Evolutionary conservation across 2,113 vertebrate genomes (phyloP).

Genomic region (Microtus pennsylvanicus): DNA sequence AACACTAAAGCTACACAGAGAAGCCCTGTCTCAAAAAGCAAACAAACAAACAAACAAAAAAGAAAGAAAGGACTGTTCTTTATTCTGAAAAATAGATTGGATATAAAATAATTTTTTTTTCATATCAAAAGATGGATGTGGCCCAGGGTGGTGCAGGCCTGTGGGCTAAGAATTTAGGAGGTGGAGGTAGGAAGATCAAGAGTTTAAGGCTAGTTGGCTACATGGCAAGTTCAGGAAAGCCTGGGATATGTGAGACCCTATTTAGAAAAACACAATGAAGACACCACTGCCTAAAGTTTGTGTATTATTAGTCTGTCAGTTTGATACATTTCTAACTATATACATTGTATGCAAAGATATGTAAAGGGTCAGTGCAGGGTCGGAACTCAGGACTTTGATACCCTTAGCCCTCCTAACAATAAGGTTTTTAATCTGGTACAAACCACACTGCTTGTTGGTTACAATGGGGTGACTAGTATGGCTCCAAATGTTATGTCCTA

Average conservation of each 20-base stretch:
- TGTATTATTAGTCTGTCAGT: too few relatives aligned
- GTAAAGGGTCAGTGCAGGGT: neutral
- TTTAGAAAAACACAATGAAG: neutral
- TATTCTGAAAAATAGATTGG: too few relatives aligned
- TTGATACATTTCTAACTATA: neutral
- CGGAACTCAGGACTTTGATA: neutral
- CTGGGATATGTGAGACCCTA: neutral
- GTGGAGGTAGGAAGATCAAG: neutral
- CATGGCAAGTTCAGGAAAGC: neutral
- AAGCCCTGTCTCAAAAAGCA: too few relatives aligned
- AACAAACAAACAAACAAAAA: too few relatives aligned
- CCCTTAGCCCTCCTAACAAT: neutral
- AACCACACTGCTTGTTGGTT: neutral
- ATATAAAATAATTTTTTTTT: too few relatives aligned
- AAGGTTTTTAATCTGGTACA: neutral
- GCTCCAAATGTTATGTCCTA: neutral
- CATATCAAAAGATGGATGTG: neutral
- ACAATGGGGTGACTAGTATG: neutral
- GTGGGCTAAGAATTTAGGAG: too few relatives aligned
- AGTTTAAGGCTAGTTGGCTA: neutral
- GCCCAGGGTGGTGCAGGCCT: neutral
- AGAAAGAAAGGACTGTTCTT: too few relatives aligned
- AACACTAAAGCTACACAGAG: too few relatives aligned
- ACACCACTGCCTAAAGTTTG: neutral
- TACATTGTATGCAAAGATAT: neutral